Base-by-base conservation (phyloP, 2,888 invertebrate genomes). In the Pristionchus entomophagus region DNA sequence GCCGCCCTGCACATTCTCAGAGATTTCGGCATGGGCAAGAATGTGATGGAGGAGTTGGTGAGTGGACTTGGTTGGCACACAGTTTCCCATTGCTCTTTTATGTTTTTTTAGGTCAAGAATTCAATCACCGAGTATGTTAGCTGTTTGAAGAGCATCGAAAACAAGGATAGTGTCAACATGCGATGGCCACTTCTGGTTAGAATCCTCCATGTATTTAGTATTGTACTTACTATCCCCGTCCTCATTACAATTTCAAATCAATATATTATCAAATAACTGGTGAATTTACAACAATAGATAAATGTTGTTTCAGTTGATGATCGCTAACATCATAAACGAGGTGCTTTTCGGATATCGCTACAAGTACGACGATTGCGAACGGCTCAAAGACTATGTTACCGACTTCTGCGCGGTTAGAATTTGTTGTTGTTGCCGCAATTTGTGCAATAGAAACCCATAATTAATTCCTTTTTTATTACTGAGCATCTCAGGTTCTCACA, bases 281-380 rank as follows among this genome's bases (percentile, higher is more conserved):
- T n/a, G n/a, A n/a, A n/a, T n/a, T n/a, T n/a, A n/a, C n/a, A n/a
- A n/a, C n/a, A n/a, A n/a, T n/a, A n/a, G n/a, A n/a, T n/a, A n/a
- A n/a, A n/a, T n/a, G n/a, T n/a, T n/a, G n/a, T n/a, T 45, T 22
- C 26, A 80, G 80, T 26, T 80, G 22, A 82, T 82, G 82, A 59
- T 82, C 19, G 82, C 82, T 4, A 82, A 82, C 22, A 59, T 82
- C 59, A 82, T 82, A 26, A 56, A 82, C 82, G 82, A 82, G 38
- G 62, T 62, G 38, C 82, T 82, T 6, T 82, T 82, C 59, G 82
- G 82, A 0, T 59, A 82, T 29, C 56, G 82, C 35, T 82, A 41
- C 59, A 82, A 82, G 12, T 82, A 82, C 49, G 59, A 82, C 17
- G 82, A 82, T 41, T 82, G 82, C 19, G 59, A 82, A 3, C 1